Evolutionary conservation across 2,888 invertebrate species (phyloP).

Genomic region (Eudemis profundana): DNA sequence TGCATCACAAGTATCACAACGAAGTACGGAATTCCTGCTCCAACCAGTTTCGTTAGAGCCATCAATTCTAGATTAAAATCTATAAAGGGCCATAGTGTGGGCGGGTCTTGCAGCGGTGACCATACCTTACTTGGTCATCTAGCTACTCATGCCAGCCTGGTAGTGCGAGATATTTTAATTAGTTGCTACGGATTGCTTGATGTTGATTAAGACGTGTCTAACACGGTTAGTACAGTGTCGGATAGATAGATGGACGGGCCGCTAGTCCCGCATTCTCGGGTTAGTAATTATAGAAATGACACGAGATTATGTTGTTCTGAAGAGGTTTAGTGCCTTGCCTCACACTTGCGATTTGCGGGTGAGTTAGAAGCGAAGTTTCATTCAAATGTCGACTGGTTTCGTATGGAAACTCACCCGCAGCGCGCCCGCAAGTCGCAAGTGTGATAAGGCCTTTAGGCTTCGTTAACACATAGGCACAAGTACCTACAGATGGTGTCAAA

Average conservation of each 20-base stretch:
- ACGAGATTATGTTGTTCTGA: background rate
- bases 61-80: slow-evolving; percentile 25
- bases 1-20: slow-evolving; percentile 19
- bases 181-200: slow-evolving; percentile 49
- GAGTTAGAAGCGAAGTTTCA: no score
- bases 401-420: no score
- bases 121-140: slow-evolving; percentile 29
- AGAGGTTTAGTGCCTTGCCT: no score
- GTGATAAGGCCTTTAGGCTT: no score
- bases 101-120: slow-evolving; percentile 24
- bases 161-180: slow-evolving; percentile 59
- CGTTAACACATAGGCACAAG: no score
- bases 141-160: slow-evolving; percentile 50
- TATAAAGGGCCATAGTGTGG: slow-evolving; percentile 2
- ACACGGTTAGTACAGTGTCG: slow-evolving; percentile 9
- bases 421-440: no score
- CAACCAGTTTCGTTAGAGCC: slow-evolving; percentile 18
- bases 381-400: no score
- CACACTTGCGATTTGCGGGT: no score
- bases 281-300: slow-evolving; percentile 14
- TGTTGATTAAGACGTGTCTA: slow-evolving; percentile 57
- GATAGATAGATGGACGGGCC: background rate
- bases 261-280: slow-evolving; percentile 15
- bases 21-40: slow-evolving; percentile 18
- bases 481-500: no score